Base-by-base conservation (phyloP, 2,797 vertebrate genomes). In the Zenarchopterus dispar region DNA sequence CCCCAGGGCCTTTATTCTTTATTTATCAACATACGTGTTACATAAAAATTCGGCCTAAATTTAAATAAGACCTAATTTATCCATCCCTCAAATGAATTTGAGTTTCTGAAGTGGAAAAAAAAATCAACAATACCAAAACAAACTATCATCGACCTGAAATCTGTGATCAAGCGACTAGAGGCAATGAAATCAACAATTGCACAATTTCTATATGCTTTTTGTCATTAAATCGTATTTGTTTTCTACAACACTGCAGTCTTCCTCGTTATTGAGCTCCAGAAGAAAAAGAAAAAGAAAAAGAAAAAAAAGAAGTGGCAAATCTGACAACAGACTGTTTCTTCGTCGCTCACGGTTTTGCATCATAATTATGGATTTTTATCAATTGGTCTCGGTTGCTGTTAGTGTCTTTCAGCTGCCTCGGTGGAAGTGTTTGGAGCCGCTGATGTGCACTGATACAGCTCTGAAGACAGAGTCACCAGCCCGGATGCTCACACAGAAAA, bases 141-240 rank as follows among this genome's bases (percentile, higher is more conserved):
- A 85, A 78, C 77, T 55, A 82, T 56, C 82, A 85, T 87, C 56
- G 91, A 92, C 91, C 91, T 91, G 78, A 91, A 90, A 90, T 91
- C 91, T 92, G 91, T 92, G 91, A 92, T 80, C 68, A 83, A 79
- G 59, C 59, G 84, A 77, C 9, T 36, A 73, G 79, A 63, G 69
- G 60, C 72, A 87, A 70, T 82, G 43, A 87, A 90, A 89, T 80
- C 74, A 88, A 88, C 79, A 78, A 87, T 92, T 94, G 93, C 93
- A 94, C 93, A 94, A 92, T 94, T 93, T 93, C 87, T 91, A 91
- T 83, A 84, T 88, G 88, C 89, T 91, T 91, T 87, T 93, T 93
- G 89, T 93, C 91, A 94, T 93, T 94, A 93, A 94, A 93, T 90
- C 78, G 82, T 90, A 89, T 85, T 91, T 88, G 86, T 93, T 92